phyloP scores from a whole-genome alignment of 2,888 invertebrate species.

The Julus scanicus region DNA sequence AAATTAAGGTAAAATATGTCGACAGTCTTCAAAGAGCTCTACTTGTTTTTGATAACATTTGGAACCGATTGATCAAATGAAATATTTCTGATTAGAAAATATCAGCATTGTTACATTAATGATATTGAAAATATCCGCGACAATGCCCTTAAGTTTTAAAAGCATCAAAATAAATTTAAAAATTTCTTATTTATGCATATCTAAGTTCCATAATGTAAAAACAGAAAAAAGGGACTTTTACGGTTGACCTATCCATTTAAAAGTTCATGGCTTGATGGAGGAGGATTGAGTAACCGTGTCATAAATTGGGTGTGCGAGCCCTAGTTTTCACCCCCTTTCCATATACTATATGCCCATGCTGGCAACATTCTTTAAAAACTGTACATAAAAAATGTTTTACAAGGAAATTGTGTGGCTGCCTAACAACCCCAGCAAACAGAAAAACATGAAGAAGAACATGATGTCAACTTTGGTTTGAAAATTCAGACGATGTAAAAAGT shows the following conservation, averaged over 20 bases:
- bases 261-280: not conserved
- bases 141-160: too few relatives aligned
- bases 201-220: too few relatives aligned
- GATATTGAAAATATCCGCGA: too few relatives aligned
- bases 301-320: constrained; percentile 20
- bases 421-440: constrained; percentile 2
- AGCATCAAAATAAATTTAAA: too few relatives aligned
- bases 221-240: not conserved
- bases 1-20: too few relatives aligned
- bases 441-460: not conserved
- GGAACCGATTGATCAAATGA: too few relatives aligned
- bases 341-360: not conserved
- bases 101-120: too few relatives aligned
- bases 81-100: too few relatives aligned
- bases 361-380: not conserved
- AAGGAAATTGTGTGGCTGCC: not conserved
- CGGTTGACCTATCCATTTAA: not conserved
- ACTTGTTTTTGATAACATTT: too few relatives aligned
- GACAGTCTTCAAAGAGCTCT: too few relatives aligned
- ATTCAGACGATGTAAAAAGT: constrained; percentile 33
- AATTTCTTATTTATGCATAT: too few relatives aligned
- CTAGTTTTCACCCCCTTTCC: constrained; percentile 14
- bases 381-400: not conserved
- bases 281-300: not conserved
- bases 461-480: constrained; percentile 20